Evolutionary conservation across 2,113 vertebrate species (phyloP).

Genomic region (Trogon surrucura): DNA sequence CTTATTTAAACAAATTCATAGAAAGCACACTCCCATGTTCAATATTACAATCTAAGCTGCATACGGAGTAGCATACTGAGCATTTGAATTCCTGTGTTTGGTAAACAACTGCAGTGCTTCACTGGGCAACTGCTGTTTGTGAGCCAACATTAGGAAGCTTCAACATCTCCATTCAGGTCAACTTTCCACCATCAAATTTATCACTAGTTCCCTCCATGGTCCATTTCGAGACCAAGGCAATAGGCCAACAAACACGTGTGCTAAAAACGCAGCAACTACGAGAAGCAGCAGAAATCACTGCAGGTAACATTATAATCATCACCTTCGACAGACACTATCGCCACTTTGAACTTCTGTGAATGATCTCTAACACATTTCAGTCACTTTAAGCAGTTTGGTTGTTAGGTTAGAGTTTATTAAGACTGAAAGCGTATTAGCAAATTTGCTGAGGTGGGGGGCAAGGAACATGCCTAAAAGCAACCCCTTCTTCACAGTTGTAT

Average conservation of each 20-base stretch:
- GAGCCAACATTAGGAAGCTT: neutral
- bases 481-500: neutral
- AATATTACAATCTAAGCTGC: accelerated
- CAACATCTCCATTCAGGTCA: neutral
- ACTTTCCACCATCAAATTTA: neutral
- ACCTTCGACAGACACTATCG: neutral
- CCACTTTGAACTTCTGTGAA: neutral
- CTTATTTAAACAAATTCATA: neutral
- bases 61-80: neutral
- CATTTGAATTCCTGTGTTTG: neutral
- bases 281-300: neutral
- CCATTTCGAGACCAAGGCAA: neutral
- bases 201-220: neutral
- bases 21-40: neutral
- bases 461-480: neutral
- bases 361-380: neutral
- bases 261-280: neutral
- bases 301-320: neutral
- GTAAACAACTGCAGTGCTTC: neutral
- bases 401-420: neutral
- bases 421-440: neutral
- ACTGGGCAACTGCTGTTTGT: neutral
- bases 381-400: neutral
- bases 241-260: accelerated
- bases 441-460: too few species aligned